Evolutionary conservation across 2,888 invertebrate species (phyloP).

Genomic region (Nemoura dubitans): DNA sequence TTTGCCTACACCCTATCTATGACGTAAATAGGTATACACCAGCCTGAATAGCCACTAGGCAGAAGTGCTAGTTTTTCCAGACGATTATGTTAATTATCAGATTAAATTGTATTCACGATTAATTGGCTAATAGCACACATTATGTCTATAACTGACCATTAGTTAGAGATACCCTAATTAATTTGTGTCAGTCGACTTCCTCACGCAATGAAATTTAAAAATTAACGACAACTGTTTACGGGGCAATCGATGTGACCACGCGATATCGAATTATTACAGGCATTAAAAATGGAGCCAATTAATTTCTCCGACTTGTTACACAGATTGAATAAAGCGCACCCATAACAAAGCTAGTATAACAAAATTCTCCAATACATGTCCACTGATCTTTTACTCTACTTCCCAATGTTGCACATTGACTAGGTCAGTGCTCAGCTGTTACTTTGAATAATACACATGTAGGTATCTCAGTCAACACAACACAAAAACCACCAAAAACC

Average conservation of each 20-base stretch:
- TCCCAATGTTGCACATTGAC: background rate
- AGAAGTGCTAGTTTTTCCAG: background rate
- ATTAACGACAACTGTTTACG: no score
- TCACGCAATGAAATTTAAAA: background rate
- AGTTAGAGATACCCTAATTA: background rate
- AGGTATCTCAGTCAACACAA: background rate
- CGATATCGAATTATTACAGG: no score
- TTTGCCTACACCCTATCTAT: background rate
- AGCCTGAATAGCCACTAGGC: background rate
- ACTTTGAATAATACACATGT: background rate
- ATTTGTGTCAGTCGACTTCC: background rate
- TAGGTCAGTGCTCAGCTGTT: constrained; percentile 4
- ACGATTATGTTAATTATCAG: background rate
- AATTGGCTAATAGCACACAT: background rate
- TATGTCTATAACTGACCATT: background rate
- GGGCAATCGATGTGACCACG: no score
- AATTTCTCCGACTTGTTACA: no score
- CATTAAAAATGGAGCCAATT: no score
- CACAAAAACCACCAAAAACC: background rate
- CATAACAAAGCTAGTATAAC: no score
- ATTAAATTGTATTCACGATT: background rate
- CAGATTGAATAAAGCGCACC: no score
- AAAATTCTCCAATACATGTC: no score
- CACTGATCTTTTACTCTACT: no score
- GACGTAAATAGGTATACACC: background rate